Base-by-base conservation (phyloP, 2,113 vertebrate species). In the Trichomycterus rosablanca region DNA sequence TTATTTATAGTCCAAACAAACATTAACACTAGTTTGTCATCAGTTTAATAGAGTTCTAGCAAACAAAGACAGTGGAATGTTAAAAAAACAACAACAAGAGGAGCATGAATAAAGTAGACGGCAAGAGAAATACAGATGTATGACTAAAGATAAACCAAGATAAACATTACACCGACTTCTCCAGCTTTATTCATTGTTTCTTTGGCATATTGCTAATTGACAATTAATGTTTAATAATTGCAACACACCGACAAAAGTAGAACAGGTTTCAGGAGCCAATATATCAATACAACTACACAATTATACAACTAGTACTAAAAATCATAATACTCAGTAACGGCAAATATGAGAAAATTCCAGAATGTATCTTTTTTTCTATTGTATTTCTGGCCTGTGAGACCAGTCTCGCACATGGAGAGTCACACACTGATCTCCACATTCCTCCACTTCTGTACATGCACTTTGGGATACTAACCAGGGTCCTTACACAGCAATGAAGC, bases 281-380 rank as follows among this genome's bases (percentile, higher is more conserved):
- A 52, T 16, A 50, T 63, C 58, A 59, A 63, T 48, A 67, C 39
- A 22, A n/a, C 42, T 66, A 57, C 5, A 11, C 14, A 39, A 61
- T 70, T 76, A 76, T 59, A 77, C 66, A 79, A 50, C 77, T 76
- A 80, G 63, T 74, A 53, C 72, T 68, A 68, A 59, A 72, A 15
- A 77, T 56, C 68, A 67, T 82, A 81, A 82, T 75, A 80, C 70
- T 74, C 71, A 79, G 63, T 60, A 60, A 37, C 28, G 26, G 59
- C 63, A 51, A 44, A 55, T 49, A 48, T 49, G n/a, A n/a, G n/a
- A 39, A 26, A 51, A 15, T 62, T 51, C 23, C 9, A 30, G 30
- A 67, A 23, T 39, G 20, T 56, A 16, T 54, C 40, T 15, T 22
- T 15, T 22, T 28, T 30, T 49, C 44, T 34, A 37, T 15, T 56